Conservation (phyloP, 2,797 vertebrate species). For the Sciurus vulgaris region DNA sequence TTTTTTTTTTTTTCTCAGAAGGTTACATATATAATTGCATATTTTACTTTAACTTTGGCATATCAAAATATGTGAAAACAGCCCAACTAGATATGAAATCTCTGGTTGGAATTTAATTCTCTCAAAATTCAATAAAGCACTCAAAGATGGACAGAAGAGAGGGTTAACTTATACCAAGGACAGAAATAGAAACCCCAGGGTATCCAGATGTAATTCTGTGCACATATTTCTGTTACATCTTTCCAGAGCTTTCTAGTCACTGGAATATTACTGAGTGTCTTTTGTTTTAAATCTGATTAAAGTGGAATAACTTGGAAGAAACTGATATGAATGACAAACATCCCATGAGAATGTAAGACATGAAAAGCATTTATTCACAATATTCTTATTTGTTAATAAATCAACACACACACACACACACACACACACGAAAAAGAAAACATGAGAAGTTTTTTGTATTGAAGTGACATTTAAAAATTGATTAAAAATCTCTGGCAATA, state of each 20-base stretch:
- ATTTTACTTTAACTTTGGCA: neutral
- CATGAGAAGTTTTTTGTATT: neutral
- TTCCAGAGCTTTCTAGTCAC: neutral
- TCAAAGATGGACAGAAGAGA: neutral
- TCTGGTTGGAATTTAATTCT: neutral
- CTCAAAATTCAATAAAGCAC: neutral
- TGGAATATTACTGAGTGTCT: neutral
- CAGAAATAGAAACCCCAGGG: neutral
- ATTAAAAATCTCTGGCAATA: neutral
- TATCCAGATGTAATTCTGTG: neutral
- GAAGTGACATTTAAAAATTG: neutral
- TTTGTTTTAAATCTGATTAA: neutral
- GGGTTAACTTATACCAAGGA: neutral
- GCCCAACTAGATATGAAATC: neutral
- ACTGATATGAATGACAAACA: neutral
- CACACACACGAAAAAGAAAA: neutral
- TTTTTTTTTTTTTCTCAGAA: neutral
- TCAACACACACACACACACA: neutral
- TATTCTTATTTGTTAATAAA: neutral
- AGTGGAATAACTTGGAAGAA: neutral
- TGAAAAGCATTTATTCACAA: neutral
- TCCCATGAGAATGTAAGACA: neutral
- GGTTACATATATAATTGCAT: neutral
- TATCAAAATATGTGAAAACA: neutral
- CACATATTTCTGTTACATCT: neutral